phyloP scores from a whole-genome alignment of 2,113 vertebrate genomes.

The Brachionichthys hirsutus region DNA sequence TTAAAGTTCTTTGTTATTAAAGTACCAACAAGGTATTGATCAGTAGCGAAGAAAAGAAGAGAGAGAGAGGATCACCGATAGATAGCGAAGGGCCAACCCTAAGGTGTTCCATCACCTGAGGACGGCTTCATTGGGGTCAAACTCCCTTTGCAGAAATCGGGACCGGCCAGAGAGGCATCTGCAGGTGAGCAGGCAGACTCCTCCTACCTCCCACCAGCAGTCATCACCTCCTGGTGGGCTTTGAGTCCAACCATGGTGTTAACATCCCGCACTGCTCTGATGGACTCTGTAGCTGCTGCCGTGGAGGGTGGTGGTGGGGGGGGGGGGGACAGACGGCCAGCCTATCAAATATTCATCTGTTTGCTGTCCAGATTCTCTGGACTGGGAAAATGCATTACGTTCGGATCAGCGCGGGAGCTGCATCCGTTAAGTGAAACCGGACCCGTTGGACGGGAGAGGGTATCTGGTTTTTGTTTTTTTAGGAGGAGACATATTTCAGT shows the following conservation, averaged over 20 bases:
- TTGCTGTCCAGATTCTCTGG: conserved; percentile 58
- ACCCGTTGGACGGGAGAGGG: conserved; percentile 12
- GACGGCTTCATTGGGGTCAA: conserved; percentile 20
- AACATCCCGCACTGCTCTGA: conserved; percentile 22
- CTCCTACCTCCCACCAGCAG: not conserved
- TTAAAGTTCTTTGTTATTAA: conserved; percentile 59
- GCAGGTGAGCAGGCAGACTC: conserved; percentile 59
- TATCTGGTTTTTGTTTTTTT: conserved; percentile 20
- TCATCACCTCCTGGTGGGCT: conserved; percentile 41
- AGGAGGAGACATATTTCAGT: not conserved
- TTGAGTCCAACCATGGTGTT: conserved; percentile 54
- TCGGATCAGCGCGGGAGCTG: conserved; percentile 38
- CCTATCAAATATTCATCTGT: conserved; percentile 73
- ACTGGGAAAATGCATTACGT: conserved; percentile 54
- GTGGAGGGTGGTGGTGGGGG: conserved; percentile 11
- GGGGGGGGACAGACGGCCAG: conserved; percentile 46
- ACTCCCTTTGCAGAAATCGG: conserved; percentile 26
- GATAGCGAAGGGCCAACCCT: conserved; percentile 49
- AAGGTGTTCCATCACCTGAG: conserved; percentile 25
- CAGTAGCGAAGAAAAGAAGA: conserved; percentile 37
- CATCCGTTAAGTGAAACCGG: conserved; percentile 27
- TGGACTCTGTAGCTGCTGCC: conserved; percentile 41
- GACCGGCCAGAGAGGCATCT: conserved; percentile 44
- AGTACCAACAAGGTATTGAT: conserved; percentile 72
- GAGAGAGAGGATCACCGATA: conserved; percentile 33